phyloP scores from a whole-genome alignment of 92 coral and sea anemone genomes.

The Scolanthus callimorphus region DNA sequence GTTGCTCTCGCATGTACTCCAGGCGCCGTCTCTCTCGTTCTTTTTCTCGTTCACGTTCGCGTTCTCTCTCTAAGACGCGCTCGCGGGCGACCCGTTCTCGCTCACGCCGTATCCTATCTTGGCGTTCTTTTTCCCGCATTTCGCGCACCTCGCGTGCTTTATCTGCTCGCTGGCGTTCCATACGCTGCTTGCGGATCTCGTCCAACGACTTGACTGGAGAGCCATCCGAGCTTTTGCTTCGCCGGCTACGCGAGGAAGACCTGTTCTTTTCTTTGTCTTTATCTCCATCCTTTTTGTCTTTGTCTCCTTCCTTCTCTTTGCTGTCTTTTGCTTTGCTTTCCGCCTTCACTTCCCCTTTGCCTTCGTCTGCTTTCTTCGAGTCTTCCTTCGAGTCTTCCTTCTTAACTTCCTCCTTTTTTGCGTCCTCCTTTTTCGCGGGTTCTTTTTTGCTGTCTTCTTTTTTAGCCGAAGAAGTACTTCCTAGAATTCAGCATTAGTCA shows the following conservation, averaged over 20 bases:
- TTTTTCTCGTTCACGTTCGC: conserved; percentile 86
- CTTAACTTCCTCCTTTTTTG: not conserved
- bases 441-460: conserved; percentile 30
- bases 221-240: conserved; percentile 41
- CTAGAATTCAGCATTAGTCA: conserved; percentile 53
- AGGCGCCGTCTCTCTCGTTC: conserved; percentile 92
- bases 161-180: conserved; percentile 75
- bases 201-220: conserved; percentile 84
- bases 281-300: conserved; percentile 52
- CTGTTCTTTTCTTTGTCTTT: too few species aligned
- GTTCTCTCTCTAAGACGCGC: conserved; percentile 80
- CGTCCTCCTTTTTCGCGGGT: not conserved
- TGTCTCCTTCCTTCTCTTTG: not conserved
- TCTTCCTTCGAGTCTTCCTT: conserved; percentile 13
- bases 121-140: conserved; percentile 90
- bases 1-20: conserved; percentile 82
- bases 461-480: conserved; percentile 52
- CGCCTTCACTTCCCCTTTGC: conserved; percentile 54
- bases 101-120: conserved; percentile 84
- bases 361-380: conserved; percentile 4
- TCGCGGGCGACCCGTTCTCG: conserved; percentile 96
- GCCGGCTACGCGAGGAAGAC: conserved; percentile 32
- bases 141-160: conserved; percentile 79
- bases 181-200: conserved; percentile 84
- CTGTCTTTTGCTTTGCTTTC: conserved; percentile 50